Evolutionary conservation across 2,888 invertebrate species (phyloP), one percentile per base, ranked within the genome.

Genomic region (Nymphalis c-album): DNA sequence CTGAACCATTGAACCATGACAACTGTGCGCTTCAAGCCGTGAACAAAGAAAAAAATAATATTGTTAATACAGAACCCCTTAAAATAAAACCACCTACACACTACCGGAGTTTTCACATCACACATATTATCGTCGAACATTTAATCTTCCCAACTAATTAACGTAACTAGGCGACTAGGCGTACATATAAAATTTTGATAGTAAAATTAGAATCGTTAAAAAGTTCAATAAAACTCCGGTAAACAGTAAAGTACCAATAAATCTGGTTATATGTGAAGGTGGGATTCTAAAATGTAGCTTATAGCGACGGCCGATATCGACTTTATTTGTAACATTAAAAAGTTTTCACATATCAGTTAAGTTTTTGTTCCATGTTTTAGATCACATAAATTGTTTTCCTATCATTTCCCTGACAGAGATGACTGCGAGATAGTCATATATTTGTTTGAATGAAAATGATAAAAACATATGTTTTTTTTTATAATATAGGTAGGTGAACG

Each of bases 71-170:
- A 22, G 68, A 71, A 73, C 68, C 67, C 64, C 51, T 48, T 31
- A 22, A 48, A n/a, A 46, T 16, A 51, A 60, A 22, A 47, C 16
- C 17, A 57, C 51, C 51, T 22, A 50, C 63, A 60, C 48, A 45
- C 55, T 5, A 48, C 55, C 31, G 50, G 47, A 60, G 58, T 67
- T 67, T 62, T 60, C 51, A 53, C 64, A 47, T 60, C 47, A 53
- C 60, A 55, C 60, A 17, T 59, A 17, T 55, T 57, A 66, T 63
- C 57, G 53, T 50, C 77, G 74, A 77, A 78, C 78, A 71, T 84
- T 86, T 86, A 86, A 88, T 85, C 84, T 81, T 70, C 76, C 75
- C 78, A 83, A 79, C 88, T 89, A 90, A 90, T 90, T 89, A 90
- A 90, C 85, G 80, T 75, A 81, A 82, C 77, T 80, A 81, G 77